Evolutionary conservation across 2,888 invertebrate species (phyloP).

Genomic region (Panzeria rudis): DNA sequence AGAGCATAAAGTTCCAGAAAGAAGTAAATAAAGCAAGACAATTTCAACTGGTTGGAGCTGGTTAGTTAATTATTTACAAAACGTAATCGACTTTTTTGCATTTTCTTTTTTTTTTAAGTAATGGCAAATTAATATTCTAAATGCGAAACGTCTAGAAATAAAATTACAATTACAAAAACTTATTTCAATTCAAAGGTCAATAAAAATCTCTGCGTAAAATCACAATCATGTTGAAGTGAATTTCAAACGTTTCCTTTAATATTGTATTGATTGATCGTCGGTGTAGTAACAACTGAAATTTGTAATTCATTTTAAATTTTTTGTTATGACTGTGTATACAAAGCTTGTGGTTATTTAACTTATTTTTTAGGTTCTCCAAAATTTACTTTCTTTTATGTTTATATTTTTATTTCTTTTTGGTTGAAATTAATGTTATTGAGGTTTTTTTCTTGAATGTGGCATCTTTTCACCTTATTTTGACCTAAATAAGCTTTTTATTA

Average conservation of each 20-base stretch:
- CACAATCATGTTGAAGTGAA: neutral
- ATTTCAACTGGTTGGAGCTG: conserved; percentile 9
- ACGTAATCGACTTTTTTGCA: neutral
- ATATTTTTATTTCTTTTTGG: neutral
- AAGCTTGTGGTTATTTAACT: neutral
- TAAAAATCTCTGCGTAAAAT: neutral
- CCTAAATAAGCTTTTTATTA: conserved; percentile 2
- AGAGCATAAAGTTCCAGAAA: neutral
- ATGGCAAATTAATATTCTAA: conserved; percentile 24
- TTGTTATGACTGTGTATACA: no score
- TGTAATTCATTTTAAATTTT: neutral
- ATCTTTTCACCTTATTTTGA: neutral
- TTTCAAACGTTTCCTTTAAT: conserved; percentile 13
- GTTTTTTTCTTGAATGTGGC: neutral
- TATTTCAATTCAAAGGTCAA: neutral
- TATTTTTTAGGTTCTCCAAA: neutral
- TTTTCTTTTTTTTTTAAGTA: conserved; percentile 25
- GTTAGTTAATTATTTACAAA: conserved; percentile 14
- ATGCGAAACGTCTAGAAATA: conserved; percentile 14
- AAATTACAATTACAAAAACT: conserved; percentile 4
- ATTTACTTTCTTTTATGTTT: neutral
- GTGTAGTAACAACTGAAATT: neutral
- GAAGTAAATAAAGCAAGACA: neutral
- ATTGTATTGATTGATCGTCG: neutral
- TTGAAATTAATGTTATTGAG: neutral